Evolutionary conservation across 2,113 vertebrate species (phyloP).

Genomic region (Nycticryphes semicollaris): DNA sequence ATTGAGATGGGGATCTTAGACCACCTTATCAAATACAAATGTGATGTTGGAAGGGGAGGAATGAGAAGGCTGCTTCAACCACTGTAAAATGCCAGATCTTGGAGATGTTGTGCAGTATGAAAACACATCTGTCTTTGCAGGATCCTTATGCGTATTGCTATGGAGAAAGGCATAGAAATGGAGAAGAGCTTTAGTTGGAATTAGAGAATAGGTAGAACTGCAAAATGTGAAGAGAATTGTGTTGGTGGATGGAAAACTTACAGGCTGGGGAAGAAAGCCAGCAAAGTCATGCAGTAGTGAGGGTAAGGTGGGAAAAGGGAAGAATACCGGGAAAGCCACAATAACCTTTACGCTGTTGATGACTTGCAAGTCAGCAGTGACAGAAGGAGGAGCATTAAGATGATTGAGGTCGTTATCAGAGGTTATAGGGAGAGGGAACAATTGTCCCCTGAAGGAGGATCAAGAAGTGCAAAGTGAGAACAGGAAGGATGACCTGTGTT

Average conservation of each 20-base stretch:
- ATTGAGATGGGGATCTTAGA: neutral
- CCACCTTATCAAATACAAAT: neutral
- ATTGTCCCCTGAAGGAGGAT: neutral
- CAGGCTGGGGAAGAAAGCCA: neutral
- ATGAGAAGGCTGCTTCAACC: neutral
- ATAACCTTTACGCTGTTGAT: neutral
- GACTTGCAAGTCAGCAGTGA: neutral
- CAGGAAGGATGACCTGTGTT: neutral
- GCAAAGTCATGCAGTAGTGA: neutral
- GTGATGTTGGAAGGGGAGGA: neutral
- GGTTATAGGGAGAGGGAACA: neutral
- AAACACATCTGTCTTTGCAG: neutral
- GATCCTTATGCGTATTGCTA: neutral
- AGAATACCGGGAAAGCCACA: neutral
- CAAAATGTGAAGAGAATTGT: neutral
- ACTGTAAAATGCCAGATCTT: neutral
- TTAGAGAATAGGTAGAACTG: neutral
- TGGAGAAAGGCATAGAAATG: neutral
- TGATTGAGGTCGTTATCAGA: neutral
- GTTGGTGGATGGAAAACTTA: neutral
- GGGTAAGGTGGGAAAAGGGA: neutral
- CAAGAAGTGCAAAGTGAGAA: neutral
- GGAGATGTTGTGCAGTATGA: neutral
- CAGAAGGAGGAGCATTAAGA: neutral
- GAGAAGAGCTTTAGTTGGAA: neutral